These are phyloP conservation scores for Calidris pygmaea DNA, from an alignment of 2,113 vertebrate species.

Conservation along the genomic window DNA sequence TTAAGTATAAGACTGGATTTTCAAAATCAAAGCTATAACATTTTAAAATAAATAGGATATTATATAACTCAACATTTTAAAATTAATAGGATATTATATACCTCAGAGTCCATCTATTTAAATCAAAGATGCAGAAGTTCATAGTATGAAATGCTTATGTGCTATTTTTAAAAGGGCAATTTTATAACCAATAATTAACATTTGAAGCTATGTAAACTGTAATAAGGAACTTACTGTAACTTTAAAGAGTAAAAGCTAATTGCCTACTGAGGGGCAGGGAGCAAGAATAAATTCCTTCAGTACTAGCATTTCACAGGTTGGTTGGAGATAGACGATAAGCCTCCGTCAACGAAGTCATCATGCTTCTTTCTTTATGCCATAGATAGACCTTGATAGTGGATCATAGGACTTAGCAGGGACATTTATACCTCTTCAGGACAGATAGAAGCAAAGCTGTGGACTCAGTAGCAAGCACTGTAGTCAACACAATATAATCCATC, in stretches of 20 bases:
- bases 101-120: background rate
- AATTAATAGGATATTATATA: background rate
- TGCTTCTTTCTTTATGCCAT: background rate
- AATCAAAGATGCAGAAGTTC: background rate
- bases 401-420: background rate
- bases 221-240: background rate
- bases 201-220: background rate
- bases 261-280: background rate
- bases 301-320: background rate
- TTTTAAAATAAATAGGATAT: background rate
- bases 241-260: background rate
- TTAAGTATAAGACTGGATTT: background rate
- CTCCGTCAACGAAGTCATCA: background rate
- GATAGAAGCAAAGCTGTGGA: background rate
- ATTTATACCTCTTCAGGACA: background rate
- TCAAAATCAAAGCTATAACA: background rate
- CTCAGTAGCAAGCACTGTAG: background rate
- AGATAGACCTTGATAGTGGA: background rate
- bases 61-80: background rate
- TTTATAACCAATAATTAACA: background rate
- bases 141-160: background rate
- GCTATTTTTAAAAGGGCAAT: background rate
- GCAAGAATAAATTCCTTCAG: background rate
- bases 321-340: background rate
- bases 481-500: background rate